phyloP scores from a whole-genome alignment of 2,888 invertebrate genomes.

The Tetanocera ferruginea region DNA sequence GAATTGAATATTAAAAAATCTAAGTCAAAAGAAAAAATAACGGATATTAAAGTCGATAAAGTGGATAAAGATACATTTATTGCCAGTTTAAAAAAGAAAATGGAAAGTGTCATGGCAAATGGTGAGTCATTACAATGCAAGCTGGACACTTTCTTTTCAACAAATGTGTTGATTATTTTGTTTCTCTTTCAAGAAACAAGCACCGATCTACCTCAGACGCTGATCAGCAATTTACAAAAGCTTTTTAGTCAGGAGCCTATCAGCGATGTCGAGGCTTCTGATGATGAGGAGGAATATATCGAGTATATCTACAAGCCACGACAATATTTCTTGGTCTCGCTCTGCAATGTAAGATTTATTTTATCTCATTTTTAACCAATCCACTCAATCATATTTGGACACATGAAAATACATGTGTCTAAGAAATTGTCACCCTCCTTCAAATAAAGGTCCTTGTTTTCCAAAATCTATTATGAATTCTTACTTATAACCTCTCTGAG shows the following conservation, averaged over 20 bases:
- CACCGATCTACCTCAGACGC: slow-evolving; percentile 53
- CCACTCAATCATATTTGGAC: no score
- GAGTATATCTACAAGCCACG: slow-evolving; percentile 78
- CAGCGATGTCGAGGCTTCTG: slow-evolving; percentile 64
- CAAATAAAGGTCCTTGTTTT: no score
- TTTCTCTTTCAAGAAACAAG: slow-evolving; percentile 46
- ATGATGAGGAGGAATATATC: slow-evolving; percentile 74
- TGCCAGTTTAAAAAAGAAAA: slow-evolving; percentile 51
- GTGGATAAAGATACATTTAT: slow-evolving; percentile 50
- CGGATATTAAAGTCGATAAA: slow-evolving; percentile 25
- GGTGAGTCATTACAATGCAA: slow-evolving; percentile 43
- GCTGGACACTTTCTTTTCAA: not conserved
- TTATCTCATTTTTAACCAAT: no score
- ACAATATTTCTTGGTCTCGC: slow-evolving; percentile 74
- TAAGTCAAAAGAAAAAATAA: slow-evolving; percentile 43
- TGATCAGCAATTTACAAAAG: slow-evolving; percentile 62
- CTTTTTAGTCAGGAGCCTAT: slow-evolving; percentile 61
- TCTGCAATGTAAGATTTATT: slow-evolving; percentile 70
- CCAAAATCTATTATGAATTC: no score
- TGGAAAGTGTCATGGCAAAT: slow-evolving; percentile 49
- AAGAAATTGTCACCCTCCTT: no score
- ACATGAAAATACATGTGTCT: no score
- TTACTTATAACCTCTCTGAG: no score
- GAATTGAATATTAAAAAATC: slow-evolving; percentile 36
- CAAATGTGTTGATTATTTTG: no score